Conservation (phyloP, 2,888 invertebrate species). For the Calliopum simillimum region DNA sequence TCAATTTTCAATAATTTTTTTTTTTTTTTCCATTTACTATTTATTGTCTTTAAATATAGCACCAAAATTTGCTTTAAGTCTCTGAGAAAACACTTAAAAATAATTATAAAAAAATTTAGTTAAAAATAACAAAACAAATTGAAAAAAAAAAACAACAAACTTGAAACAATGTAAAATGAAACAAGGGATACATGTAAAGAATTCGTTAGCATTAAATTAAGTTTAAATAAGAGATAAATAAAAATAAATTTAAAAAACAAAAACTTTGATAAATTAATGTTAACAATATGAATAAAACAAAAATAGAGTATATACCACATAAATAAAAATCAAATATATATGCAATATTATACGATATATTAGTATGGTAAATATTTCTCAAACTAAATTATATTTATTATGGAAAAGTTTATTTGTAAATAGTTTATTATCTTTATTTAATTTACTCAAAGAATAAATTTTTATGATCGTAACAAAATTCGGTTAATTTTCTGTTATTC, state of each 20-base stretch:
- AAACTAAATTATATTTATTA: no score
- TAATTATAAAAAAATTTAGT: constrained; percentile 38
- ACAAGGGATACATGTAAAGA: constrained; percentile 67
- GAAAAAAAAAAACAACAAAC: constrained; percentile 54
- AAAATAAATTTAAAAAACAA: constrained; percentile 42
- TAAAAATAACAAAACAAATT: constrained; percentile 24
- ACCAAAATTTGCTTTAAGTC: no score
- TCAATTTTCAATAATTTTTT: no score
- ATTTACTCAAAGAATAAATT: no score
- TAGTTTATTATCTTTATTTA: no score
- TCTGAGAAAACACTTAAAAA: not conserved
- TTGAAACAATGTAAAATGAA: constrained; percentile 63
- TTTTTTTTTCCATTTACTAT: no score
- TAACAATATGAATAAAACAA: not conserved
- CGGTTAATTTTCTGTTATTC: no score
- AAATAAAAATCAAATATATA: constrained; percentile 35
- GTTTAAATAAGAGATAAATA: constrained; percentile 43
- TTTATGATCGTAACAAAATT: no score
- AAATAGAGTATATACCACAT: constrained; percentile 28
- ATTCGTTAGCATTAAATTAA: constrained; percentile 46
- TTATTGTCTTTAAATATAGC: no score
- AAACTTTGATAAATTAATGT: no score
- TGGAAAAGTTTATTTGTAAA: no score
- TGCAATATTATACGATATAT: constrained; percentile 40
- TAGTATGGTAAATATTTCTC: constrained; percentile 41